Conservation (phyloP, 2,113 vertebrate species). For the Anguilla rostrata region DNA sequence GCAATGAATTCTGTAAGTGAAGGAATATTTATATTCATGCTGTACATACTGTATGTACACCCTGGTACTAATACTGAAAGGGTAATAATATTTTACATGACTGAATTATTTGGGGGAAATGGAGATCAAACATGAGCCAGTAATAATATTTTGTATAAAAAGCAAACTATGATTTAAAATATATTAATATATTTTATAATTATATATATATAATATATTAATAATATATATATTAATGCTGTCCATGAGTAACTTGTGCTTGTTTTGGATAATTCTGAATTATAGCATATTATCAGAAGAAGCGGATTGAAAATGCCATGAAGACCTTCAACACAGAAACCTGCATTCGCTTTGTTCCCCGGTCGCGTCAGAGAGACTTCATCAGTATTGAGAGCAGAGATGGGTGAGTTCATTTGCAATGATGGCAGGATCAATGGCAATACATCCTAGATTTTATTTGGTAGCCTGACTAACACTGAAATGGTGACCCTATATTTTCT, state of each 20-base stretch:
- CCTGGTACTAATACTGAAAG: not conserved
- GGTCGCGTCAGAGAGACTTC: slow-evolving; percentile 36
- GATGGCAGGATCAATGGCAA: not conserved
- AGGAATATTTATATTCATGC: not conserved
- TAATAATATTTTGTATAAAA: too few relatives aligned
- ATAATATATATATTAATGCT: not conserved
- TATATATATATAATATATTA: too few relatives aligned
- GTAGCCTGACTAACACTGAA: not conserved
- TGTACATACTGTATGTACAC: not conserved
- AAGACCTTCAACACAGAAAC: slow-evolving; percentile 33
- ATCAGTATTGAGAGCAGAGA: slow-evolving; percentile 41
- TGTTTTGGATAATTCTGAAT: not conserved
- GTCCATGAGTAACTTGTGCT: not conserved
- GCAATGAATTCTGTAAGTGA: slow-evolving; percentile 36
- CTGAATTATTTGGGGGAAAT: too few relatives aligned
- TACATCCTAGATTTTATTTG: not conserved
- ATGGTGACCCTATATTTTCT: not conserved
- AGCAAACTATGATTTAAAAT: too few relatives aligned
- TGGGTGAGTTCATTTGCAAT: slow-evolving; percentile 30
- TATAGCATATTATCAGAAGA: slow-evolving; percentile 29
- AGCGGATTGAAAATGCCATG: slow-evolving; percentile 39
- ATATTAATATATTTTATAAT: too few relatives aligned
- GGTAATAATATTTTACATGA: not conserved
- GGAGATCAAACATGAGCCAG: too few relatives aligned
- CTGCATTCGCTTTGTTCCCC: slow-evolving; percentile 43